A percentile compares a stretch with the other conserved stretches of the same genome.
Evolutionary conservation across 2,888 invertebrate genomes (phyloP).

Genomic region (Mayetiola destructor): DNA sequence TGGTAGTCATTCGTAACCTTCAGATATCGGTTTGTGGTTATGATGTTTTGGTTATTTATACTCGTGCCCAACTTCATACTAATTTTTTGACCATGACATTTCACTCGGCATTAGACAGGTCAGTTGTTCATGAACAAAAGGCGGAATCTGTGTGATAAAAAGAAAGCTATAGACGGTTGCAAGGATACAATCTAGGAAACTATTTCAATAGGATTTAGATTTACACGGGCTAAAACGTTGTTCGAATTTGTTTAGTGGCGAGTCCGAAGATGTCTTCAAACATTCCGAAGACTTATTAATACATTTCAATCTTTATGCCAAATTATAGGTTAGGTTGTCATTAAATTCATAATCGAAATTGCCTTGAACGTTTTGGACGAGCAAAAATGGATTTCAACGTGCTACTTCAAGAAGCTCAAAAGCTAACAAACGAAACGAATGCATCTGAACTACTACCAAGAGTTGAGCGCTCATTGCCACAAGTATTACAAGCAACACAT

Average conservation of each 20-base stretch:
- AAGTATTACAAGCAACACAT: conserved; percentile 81
- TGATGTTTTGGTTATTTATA: neutral
- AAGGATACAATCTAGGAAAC: too few species aligned
- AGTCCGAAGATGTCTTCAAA: too few species aligned
- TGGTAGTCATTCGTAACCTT: too few species aligned
- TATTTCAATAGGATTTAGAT: too few species aligned
- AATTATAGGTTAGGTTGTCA: neutral
- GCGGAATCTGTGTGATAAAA: too few species aligned
- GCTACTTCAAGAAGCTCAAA: conserved; percentile 81
- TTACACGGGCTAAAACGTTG: too few species aligned
- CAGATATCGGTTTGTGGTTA: neutral
- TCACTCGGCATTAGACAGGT: neutral
- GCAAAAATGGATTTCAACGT: conserved; percentile 60
- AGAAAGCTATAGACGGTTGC: too few species aligned
- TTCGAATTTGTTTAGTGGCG: neutral
- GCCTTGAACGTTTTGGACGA: neutral
- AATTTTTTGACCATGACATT: conserved; percentile 4
- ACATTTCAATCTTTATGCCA: too few species aligned
- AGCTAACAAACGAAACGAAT: conserved; percentile 77
- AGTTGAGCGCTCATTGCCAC: conserved; percentile 78
- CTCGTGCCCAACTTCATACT: neutral
- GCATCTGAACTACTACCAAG: conserved; percentile 68
- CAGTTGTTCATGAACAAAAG: neutral
- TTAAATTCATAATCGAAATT: neutral
- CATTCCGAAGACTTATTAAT: too few species aligned